Evolutionary conservation across 1,140 invertebrate genomes (phyloP), one percentile per base, ranked within the genome.

Genomic region (Muscidifurax raptorellus): DNA sequence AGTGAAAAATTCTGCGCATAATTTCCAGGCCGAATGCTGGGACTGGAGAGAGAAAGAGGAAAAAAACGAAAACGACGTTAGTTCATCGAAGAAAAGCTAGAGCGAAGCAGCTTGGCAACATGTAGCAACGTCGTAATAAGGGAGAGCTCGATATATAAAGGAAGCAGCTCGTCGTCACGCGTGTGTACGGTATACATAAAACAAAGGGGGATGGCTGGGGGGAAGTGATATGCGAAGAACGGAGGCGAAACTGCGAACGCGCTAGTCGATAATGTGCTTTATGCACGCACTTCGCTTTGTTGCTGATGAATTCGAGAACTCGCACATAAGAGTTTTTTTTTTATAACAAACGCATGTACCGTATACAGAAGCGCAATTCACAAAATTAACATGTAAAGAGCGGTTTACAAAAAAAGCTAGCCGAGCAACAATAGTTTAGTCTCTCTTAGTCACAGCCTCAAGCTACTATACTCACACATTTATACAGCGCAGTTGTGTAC

Each of bases 1-100:
- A 2, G 32, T 15, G 47, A 52, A 66, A 78, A 36, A 22, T 79
- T 32, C 36, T 44, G 32, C n/a, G 27, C 32, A 79, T 79, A 79
- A 79, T 79, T 79, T n/a, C 25, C 15, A 67, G 40, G 18, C 30
- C 52, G 13, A 30, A 44, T 9, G 27, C 75, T 47, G 12, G 6
- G 1, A 22, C 9, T 15, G 27, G 3, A n/a, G 10, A 22, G 6
- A 40, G 10, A 47, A 47, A 75, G 22, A 47, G 36, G n/a, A n/a
- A n/a, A n/a, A n/a, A 44, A 75, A 13, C 44, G 40, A 44, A 27
- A 59, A 18, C 12, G 59, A 47, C 9, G 22, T 18, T 59, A 59
- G 52, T 59, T 18, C 52, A 66, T 66, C 18, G 25, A 67, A 79
- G 77, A 40, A 67, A 67, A 77, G 15, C 59, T 12, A 66, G 12